Conservation (phyloP, 2,797 vertebrate genomes). For the Paedocypris micromegethes region DNA sequence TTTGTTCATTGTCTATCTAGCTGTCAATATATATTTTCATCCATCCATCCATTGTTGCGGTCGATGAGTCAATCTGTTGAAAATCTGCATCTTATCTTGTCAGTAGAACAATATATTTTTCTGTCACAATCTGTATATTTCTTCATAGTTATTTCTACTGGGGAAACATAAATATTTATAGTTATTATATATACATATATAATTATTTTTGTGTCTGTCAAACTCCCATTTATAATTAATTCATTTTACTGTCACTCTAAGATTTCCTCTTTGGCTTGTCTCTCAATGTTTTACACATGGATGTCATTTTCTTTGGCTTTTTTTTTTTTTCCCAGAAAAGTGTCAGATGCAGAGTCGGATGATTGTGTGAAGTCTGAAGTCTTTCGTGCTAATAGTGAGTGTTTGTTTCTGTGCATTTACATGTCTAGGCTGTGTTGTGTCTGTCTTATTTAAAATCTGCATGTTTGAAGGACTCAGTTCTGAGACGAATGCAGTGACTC, state of each 20-base stretch:
- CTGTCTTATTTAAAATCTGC: background rate
- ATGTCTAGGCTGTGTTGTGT: no score
- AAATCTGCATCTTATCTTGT: no score
- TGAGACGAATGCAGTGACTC: conserved; percentile 83
- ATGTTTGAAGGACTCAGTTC: conserved; percentile 78
- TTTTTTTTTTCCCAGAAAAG: conserved; percentile 62
- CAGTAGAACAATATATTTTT: no score
- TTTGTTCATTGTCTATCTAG: no score
- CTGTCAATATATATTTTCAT: no score
- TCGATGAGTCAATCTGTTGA: no score
- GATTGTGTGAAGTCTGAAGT: conserved; percentile 83
- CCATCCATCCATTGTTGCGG: no score
- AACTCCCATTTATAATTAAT: background rate
- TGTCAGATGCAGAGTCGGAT: conserved; percentile 79
- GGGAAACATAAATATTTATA: no score
- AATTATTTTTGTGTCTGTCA: no score
- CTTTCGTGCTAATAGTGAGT: conserved; percentile 89
- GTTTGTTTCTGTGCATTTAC: background rate
- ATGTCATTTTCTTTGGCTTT: background rate
- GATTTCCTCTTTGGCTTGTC: background rate
- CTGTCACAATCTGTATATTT: no score
- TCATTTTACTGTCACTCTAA: background rate
- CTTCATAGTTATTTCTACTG: no score
- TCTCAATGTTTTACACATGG: background rate
- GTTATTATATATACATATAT: no score